These are phyloP conservation scores for Litocranius walleri DNA, from an alignment of 2,113 vertebrate genomes.

Conservation along the genomic window DNA sequence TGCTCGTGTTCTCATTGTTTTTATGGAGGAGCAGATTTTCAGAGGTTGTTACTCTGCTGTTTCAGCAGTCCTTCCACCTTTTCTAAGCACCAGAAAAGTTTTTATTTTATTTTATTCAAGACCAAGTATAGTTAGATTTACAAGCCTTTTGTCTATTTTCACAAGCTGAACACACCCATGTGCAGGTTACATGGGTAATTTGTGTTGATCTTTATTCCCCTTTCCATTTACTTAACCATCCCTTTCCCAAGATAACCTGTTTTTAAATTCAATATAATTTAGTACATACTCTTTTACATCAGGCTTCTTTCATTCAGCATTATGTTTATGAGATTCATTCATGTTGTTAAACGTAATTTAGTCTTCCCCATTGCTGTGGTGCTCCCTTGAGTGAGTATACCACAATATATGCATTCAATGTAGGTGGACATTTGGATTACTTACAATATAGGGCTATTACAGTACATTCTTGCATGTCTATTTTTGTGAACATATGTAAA, in stretches of 20 bases:
- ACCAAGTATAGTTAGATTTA: background rate
- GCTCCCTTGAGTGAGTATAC: background rate
- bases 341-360: background rate
- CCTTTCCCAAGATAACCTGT: background rate
- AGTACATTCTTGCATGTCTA: background rate
- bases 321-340: background rate
- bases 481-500: background rate
- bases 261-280: background rate
- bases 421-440: background rate
- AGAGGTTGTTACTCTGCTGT: background rate
- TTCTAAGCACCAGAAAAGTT: background rate
- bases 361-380: background rate
- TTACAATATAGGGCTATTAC: background rate
- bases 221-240: background rate
- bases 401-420: background rate
- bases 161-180: background rate
- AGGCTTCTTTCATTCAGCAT: background rate
- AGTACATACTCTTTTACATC: background rate
- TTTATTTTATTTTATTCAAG: background rate
- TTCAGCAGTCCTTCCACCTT: background rate
- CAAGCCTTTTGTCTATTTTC: background rate
- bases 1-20: background rate
- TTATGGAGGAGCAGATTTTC: background rate
- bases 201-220: background rate
- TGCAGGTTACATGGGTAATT: background rate